Conservation (phyloP, 2,113 vertebrate genomes). For the Opisthocomus hoazin region DNA sequence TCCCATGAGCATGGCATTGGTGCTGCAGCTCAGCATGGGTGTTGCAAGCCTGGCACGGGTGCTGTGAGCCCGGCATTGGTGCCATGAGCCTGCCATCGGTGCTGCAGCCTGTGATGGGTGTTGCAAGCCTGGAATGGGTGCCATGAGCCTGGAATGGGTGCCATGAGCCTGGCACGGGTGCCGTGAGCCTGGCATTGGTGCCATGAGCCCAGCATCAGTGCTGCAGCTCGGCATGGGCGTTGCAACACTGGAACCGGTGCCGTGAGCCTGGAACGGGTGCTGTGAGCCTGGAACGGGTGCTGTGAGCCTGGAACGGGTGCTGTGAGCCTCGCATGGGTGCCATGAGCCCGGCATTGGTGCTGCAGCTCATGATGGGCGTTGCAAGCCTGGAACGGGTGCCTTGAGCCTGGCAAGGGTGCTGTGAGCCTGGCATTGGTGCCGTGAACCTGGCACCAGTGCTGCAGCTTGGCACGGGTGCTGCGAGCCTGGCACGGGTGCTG, state of each 20-base stretch:
- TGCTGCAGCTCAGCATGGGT: rapidly evolving
- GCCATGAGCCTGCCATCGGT: rapidly evolving
- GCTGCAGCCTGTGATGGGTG: rapidly evolving
- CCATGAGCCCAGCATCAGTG: rapidly evolving
- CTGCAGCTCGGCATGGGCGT: neutral
- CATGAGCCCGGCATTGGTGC: too few species aligned
- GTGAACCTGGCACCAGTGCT: rapidly evolving
- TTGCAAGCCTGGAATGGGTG: neutral
- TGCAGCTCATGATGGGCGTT: neutral
- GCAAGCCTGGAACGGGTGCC: rapidly evolving
- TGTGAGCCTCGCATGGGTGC: rapidly evolving
- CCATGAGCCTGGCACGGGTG: neutral
- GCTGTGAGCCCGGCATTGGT: neutral
- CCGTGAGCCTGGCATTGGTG: neutral
- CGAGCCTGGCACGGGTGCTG: neutral
- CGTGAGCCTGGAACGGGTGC: neutral
- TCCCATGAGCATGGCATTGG: too few species aligned
- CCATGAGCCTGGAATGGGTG: neutral
- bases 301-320: rapidly evolving
- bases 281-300: too few species aligned
- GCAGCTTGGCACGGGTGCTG: neutral
- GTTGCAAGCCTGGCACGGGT: neutral
- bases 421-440: neutral
- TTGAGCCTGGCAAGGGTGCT: neutral
- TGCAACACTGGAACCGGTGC: rapidly evolving